These are phyloP conservation scores for Peromyscus californicus DNA, from an alignment of 2,113 vertebrate genomes.

Conservation along the genomic window DNA sequence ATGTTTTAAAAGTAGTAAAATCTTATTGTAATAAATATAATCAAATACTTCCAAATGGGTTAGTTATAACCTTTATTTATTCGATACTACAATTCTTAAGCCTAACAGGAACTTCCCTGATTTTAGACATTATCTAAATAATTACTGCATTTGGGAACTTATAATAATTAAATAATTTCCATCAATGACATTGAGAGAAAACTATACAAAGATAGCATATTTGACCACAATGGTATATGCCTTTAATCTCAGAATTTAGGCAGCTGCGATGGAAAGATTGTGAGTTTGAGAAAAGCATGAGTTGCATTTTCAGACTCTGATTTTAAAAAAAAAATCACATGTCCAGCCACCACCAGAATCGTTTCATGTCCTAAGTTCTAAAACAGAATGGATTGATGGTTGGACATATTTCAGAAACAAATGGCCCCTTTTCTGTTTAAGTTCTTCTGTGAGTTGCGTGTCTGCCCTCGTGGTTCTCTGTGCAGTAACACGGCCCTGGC, in stretches of 20 bases:
- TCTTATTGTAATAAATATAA: not conserved
- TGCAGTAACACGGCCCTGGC: not conserved
- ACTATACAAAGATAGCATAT: not conserved
- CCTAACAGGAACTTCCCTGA: not conserved
- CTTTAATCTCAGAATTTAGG: not conserved
- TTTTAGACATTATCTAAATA: not conserved
- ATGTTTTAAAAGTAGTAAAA: slow-evolving; percentile 26
- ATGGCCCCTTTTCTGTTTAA: not conserved
- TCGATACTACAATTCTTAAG: not conserved
- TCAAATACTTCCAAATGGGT: not conserved
- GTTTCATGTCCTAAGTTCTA: not conserved
- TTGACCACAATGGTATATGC: not conserved
- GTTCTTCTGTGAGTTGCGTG: not conserved
- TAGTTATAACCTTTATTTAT: not conserved
- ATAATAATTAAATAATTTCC: not conserved
- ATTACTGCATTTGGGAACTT: not conserved
- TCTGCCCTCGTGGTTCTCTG: not conserved
- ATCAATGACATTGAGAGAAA: not conserved
- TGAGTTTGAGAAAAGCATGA: not conserved
- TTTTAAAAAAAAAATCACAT: not conserved
- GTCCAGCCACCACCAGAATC: not conserved
- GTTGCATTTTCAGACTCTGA: not conserved
- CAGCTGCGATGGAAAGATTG: not conserved
- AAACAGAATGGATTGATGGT: not conserved
- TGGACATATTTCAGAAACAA: not conserved